These are phyloP conservation scores for Gymnopithys bicolor DNA, from an alignment of 2,797 vertebrate genomes.

Conservation along the genomic window DNA sequence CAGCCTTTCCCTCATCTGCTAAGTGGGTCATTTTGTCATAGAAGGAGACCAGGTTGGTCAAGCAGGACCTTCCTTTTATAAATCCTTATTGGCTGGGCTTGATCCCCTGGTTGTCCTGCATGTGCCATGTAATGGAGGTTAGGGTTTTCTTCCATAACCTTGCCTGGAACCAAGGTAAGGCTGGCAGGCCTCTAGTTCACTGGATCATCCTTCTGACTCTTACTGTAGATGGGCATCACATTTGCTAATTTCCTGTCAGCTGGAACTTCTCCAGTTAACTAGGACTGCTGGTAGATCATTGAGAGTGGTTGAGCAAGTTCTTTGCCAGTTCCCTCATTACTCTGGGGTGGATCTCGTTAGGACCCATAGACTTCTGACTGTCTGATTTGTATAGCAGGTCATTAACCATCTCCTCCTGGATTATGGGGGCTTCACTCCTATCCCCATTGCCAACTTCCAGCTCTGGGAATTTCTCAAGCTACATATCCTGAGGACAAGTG, in stretches of 20 bases:
- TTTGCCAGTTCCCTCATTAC: not conserved
- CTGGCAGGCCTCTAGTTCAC: not conserved
- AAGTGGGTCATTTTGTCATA: not conserved
- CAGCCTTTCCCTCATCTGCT: not conserved
- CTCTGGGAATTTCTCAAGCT: not conserved
- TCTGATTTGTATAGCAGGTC: not conserved
- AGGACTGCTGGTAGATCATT: not conserved
- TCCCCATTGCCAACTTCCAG: not conserved
- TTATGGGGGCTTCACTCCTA: not conserved
- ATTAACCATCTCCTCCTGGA: not conserved
- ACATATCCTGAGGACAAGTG: not conserved
- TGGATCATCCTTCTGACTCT: not conserved
- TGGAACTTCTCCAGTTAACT: not conserved
- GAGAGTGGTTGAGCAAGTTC: not conserved
- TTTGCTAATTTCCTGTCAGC: not conserved
- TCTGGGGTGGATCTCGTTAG: accelerated
- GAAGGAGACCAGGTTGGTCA: not conserved
- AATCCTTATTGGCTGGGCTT: not conserved
- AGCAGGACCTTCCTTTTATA: not conserved
- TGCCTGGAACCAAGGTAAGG: not conserved
- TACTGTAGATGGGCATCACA: not conserved
- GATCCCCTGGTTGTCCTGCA: not conserved
- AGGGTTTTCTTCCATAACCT: not conserved
- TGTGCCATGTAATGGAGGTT: not conserved
- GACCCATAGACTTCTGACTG: not conserved